A percentile compares a stretch with the other conserved stretches of the same genome.
Conservation (phyloP, 2,113 vertebrate species). For the crab-eating macaque (Macaca fascicularis) region DNA sequence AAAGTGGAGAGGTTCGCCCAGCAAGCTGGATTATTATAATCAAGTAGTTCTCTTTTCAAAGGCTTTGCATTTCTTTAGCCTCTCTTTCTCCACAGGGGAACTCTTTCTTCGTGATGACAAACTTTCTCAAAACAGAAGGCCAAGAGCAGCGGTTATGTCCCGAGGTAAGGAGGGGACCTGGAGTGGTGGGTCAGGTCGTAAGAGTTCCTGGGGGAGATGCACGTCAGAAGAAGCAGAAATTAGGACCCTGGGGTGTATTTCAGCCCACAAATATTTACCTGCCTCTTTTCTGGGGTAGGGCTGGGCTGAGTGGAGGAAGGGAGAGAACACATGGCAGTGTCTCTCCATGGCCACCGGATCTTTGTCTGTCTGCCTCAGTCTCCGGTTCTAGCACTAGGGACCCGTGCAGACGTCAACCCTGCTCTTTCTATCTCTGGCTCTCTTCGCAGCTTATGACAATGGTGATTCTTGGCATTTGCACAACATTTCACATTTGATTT, state of each 20-base stretch:
- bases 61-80: background rate
- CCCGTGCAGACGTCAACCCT: background rate
- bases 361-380: background rate
- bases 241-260: rapidly evolving
- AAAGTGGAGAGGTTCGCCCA: background rate
- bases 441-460: background rate
- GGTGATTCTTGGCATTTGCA: too few species aligned
- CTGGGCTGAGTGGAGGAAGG: background rate
- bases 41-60: background rate
- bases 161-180: constrained; percentile 28
- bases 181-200: background rate
- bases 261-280: background rate
- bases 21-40: background rate
- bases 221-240: background rate
- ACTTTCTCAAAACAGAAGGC: constrained; percentile 70
- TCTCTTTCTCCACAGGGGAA: constrained; percentile 60
- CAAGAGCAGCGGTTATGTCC: constrained; percentile 62
- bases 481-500: background rate
- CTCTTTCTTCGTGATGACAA: constrained; percentile 80
- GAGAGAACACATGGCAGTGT: background rate
- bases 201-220: background rate
- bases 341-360: background rate
- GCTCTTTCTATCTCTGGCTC: background rate
- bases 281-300: background rate
- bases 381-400: background rate